Evolutionary conservation across 2,888 invertebrate genomes (phyloP).

Genomic region (Hemaris fuciformis): DNA sequence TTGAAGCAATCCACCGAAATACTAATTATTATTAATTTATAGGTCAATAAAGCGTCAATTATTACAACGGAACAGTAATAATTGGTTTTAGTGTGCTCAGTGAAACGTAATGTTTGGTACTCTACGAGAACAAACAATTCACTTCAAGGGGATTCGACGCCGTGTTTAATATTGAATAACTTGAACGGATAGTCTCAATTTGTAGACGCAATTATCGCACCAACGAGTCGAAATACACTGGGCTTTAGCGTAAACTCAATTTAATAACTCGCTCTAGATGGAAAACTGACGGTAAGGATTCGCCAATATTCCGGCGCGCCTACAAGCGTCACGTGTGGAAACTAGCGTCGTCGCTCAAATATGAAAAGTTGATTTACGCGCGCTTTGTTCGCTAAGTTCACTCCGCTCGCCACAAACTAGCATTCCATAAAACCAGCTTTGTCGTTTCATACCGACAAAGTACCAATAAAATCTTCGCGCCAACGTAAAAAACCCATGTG

Average conservation of each 20-base stretch:
- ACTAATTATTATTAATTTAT: background rate
- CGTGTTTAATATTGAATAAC: background rate
- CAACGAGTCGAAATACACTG: background rate
- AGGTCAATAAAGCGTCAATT: background rate
- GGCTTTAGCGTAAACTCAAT: background rate
- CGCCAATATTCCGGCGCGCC: background rate
- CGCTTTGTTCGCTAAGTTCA: background rate
- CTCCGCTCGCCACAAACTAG: background rate
- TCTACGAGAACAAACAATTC: background rate
- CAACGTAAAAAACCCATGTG: background rate
- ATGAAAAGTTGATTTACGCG: constrained; percentile 8
- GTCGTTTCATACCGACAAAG: background rate
- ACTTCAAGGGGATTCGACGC: background rate
- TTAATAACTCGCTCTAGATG: background rate
- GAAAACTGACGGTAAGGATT: background rate
- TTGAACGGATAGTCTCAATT: background rate
- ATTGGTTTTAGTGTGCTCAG: background rate
- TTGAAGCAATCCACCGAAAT: background rate
- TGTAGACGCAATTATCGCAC: background rate
- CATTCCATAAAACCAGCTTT: background rate
- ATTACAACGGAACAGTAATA: background rate
- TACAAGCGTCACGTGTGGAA: background rate
- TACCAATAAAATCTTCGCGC: background rate
- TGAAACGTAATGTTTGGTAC: background rate
- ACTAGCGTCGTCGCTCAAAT: constrained; percentile 4